Evolutionary conservation across 2,113 vertebrate species (phyloP), one percentile per base, ranked within the genome.

Genomic region (Antennarius striatus): DNA sequence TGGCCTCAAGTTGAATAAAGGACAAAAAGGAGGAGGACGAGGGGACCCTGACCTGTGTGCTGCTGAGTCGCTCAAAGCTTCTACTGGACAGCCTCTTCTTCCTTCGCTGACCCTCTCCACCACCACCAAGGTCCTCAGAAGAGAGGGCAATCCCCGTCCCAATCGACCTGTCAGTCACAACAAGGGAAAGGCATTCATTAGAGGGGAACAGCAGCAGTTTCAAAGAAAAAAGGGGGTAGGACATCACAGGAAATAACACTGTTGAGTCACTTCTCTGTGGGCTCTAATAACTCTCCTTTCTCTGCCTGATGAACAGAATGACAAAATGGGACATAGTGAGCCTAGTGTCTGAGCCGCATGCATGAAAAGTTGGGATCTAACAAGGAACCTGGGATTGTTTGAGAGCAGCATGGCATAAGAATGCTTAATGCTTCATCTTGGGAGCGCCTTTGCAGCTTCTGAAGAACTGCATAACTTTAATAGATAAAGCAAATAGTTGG

Each of bases 61-160:
- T 78, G 83, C 85, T 82, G 46, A 89, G 84, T 56, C 90, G 85
- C 60, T 92, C 10, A 46, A 94, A 96, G 28, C 91, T 48, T 0
- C 87, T 91, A 82, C 90, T 92, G 2, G 93, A 89, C 81, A 96
- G 90, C 61, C 93, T 95, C 90, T 89, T 94, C 81, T 93, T 93
- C 81, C 95, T 96, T 85, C 90, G 94, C 53, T 93, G 89, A 77
- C 92, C 91, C 59, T 94, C 94, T 0, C 91, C 88, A 1, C 91
- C 90, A 0, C 88, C 91, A 57, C 86, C 89, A 0, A 95, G 89
- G 79, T 98, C 96, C 0, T 95, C 93, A 0, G 94, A 94, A 79
- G 93, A 92, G 61, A 95, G 84, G 39, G 91, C 92, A 80, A 95
- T 89, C 68, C 93, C 94, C 82, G 89, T 89, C 89, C 92, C 94